A percentile compares a stretch with the other conserved stretches of the same genome.
Evolutionary conservation across 1,140 invertebrate genomes (phyloP).

Genomic region (Planococcus citri): DNA sequence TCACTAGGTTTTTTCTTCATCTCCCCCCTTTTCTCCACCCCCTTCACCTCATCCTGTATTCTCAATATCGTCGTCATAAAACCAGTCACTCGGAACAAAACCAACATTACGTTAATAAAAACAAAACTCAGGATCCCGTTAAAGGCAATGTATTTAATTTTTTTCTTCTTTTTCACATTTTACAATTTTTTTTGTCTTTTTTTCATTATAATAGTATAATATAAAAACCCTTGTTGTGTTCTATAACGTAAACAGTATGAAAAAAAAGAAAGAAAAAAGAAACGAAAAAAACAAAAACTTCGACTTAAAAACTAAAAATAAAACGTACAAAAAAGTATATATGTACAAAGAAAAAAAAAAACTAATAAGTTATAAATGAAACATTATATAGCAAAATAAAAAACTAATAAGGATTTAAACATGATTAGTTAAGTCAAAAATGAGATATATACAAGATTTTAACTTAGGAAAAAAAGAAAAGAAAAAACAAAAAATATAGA

Average conservation of each 20-base stretch:
- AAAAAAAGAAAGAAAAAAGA: slow-evolving; percentile 12
- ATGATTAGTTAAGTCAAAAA: slow-evolving; percentile 15
- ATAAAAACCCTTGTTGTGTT: background rate
- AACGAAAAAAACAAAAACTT: background rate
- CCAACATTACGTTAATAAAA: background rate
- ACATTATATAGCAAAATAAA: slow-evolving; percentile 15
- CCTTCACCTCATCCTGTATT: no score
- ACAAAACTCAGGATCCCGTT: background rate
- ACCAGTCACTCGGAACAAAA: no score
- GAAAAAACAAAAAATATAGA: background rate
- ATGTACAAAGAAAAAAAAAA: slow-evolving; percentile 6
- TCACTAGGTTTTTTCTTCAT: no score
- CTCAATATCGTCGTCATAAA: no score
- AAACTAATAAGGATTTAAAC: slow-evolving; percentile 1
- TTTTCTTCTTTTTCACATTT: slow-evolving; percentile 5
- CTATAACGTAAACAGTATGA: background rate
- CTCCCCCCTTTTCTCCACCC: no score
- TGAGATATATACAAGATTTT: background rate
- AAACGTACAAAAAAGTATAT: slow-evolving; percentile 13
- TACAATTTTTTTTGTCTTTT: slow-evolving; percentile 3
- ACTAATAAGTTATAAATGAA: background rate
- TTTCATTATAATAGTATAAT: background rate
- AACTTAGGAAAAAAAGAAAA: background rate
- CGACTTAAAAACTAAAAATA: slow-evolving; percentile 14
- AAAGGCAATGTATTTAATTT: slow-evolving; percentile 9